Percentiles rank a stretch among this genome's conserved stretches.
These are phyloP conservation scores for Apodemus sylvaticus DNA, from an alignment of 2,113 vertebrate genomes.

Conservation along the genomic window DNA sequence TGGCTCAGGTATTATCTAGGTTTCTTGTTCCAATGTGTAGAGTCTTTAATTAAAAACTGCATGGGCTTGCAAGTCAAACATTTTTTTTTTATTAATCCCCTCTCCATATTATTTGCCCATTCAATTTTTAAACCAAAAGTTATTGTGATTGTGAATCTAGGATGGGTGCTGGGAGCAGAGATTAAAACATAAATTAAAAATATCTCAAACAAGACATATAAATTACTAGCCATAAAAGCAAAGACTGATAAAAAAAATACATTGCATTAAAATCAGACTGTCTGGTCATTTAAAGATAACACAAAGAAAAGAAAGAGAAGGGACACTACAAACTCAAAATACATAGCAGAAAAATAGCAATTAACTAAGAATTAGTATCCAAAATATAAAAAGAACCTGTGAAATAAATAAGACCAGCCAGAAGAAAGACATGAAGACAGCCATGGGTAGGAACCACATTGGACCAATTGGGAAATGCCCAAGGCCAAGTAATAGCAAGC, in stretches of 20 bases:
- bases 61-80: slow-evolving; percentile 43
- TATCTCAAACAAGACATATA: slow-evolving; percentile 51
- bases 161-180: neutral
- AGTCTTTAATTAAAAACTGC: slow-evolving; percentile 29
- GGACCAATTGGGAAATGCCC: slow-evolving; percentile 31
- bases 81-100: slow-evolving; percentile 47
- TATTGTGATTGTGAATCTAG: slow-evolving; percentile 30
- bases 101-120: slow-evolving; percentile 46
- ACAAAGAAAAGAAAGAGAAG: slow-evolving; percentile 25
- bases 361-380: slow-evolving; percentile 38
- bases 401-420: slow-evolving; percentile 49
- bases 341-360: slow-evolving; percentile 28
- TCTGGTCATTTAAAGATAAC: slow-evolving; percentile 54
- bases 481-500: neutral
- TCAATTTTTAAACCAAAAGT: slow-evolving; percentile 50
- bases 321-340: neutral
- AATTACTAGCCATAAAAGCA: slow-evolving; percentile 42
- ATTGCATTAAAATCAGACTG: slow-evolving; percentile 36
- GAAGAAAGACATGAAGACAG: slow-evolving; percentile 40
- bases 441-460: neutral
- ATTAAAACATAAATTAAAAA: slow-evolving; percentile 60
- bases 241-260: slow-evolving; percentile 32
- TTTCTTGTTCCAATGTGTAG: neutral
- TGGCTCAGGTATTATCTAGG: neutral
- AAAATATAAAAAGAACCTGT: slow-evolving; percentile 50